Evolutionary conservation across 2,888 invertebrate genomes (phyloP).

Genomic region (Drosophila quasianomalipes): DNA sequence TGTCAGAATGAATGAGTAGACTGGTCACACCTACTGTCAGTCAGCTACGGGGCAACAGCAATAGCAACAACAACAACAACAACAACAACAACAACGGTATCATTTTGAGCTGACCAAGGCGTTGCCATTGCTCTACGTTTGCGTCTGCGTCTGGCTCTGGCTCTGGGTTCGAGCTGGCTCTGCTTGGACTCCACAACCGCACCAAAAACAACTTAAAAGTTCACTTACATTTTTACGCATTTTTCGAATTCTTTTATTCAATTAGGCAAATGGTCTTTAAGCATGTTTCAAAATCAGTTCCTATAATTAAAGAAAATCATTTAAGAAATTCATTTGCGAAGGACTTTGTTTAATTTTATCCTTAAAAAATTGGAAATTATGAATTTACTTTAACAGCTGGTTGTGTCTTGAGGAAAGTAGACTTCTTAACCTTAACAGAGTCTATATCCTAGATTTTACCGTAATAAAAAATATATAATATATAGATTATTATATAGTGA

Average conservation of each 20-base stretch:
- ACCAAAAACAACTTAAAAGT: conserved; percentile 55
- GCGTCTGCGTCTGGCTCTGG: conserved; percentile 25
- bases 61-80: conserved; percentile 28
- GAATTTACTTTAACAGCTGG: background rate
- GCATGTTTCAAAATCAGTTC: conserved; percentile 22
- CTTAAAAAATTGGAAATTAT: no score
- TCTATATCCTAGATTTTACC: background rate
- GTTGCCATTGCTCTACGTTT: conserved; percentile 58
- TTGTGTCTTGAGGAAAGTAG: background rate
- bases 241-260: conserved; percentile 48
- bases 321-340: background rate
- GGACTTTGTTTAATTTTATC: background rate
- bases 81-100: conserved; percentile 47
- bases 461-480: no score
- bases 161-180: conserved; percentile 3
- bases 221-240: conserved; percentile 43
- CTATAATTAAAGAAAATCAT: conserved; percentile 7
- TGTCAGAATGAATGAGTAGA: conserved; percentile 85
- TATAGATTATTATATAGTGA: background rate
- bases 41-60: conserved; percentile 67
- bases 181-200: conserved; percentile 10
- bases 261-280: conserved; percentile 62
- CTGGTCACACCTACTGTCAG: conserved; percentile 84
- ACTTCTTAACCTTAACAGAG: background rate
- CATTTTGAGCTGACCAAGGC: conserved; percentile 69